Evolutionary conservation across 2,888 invertebrate species (phyloP).

Genomic region (Ornithoptera priamus): DNA sequence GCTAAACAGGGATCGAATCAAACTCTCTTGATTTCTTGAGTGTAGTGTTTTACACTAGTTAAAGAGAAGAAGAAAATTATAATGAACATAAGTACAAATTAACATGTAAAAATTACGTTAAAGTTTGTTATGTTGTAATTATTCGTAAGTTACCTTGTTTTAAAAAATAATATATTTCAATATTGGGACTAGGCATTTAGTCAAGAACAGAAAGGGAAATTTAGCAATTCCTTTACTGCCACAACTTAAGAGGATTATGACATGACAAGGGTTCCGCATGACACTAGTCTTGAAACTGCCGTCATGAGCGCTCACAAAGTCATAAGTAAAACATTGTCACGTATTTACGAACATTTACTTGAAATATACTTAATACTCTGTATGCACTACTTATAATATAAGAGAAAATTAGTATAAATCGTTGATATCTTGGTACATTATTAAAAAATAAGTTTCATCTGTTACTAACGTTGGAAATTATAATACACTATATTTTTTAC

Average conservation of each 20-base stretch:
- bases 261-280: constrained; percentile 62
- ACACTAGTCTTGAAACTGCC: constrained; percentile 50
- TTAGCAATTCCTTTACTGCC: constrained; percentile 49
- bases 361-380: neutral
- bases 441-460: no score
- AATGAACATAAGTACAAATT: no score
- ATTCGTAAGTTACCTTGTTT: neutral
- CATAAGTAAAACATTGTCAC: constrained; percentile 41
- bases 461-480: neutral
- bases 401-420: neutral
- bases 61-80: no score
- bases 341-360: constrained; percentile 29
- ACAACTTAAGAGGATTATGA: constrained; percentile 60
- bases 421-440: no score
- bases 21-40: no score
- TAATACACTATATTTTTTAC: neutral
- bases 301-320: constrained; percentile 44
- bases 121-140: neutral
- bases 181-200: constrained; percentile 12
- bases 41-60: no score
- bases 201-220: constrained; percentile 33
- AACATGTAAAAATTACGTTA: no score
- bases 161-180: constrained; percentile 1
- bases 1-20: no score
- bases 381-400: neutral